These are phyloP conservation scores for Zaprionus lachaisei DNA, from an alignment of 1,140 invertebrate species.

Conservation along the genomic window DNA sequence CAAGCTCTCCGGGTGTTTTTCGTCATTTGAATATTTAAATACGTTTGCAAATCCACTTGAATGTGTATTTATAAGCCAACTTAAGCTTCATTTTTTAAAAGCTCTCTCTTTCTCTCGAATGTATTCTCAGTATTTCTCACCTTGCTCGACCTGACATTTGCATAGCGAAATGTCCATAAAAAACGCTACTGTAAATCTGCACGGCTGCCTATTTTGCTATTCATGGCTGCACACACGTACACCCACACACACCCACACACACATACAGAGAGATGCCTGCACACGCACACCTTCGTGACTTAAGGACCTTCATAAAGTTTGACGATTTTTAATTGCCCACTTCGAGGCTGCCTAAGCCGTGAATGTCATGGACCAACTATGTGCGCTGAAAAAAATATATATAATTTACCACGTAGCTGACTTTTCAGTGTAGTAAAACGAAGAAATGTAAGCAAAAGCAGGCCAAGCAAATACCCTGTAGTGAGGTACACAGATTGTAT, in stretches of 20 bases:
- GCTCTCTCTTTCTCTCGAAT: constrained; percentile 1
- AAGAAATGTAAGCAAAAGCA: background rate
- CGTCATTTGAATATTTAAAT: constrained; percentile 6
- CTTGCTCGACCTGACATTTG: constrained; percentile 28
- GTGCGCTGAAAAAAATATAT: constrained; percentile 48
- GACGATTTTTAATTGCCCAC: constrained; percentile 71
- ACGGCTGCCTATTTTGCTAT: constrained; percentile 33
- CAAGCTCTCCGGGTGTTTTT: background rate
- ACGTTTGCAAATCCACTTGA: constrained; percentile 18
- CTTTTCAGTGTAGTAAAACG: constrained; percentile 3
- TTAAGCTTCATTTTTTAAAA: constrained; percentile 32
- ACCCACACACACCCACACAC: constrained; percentile 1
- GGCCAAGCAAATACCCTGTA: background rate
- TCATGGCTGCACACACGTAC: constrained; percentile 29
- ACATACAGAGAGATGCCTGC: background rate
- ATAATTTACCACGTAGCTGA: constrained; percentile 36
- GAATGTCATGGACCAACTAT: constrained; percentile 58
- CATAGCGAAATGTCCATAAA: constrained; percentile 34
- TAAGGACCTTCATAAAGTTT: constrained; percentile 51
- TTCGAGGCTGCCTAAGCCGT: constrained; percentile 46
- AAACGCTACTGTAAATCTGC: constrained; percentile 40
- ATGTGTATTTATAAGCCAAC: constrained; percentile 23
- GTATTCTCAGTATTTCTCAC: constrained; percentile 24
- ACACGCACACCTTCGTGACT: constrained; percentile 15
- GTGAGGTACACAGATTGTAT: background rate